Base-by-base conservation (phyloP, 2,797 vertebrate species). In the Sebastes cheni region DNA sequence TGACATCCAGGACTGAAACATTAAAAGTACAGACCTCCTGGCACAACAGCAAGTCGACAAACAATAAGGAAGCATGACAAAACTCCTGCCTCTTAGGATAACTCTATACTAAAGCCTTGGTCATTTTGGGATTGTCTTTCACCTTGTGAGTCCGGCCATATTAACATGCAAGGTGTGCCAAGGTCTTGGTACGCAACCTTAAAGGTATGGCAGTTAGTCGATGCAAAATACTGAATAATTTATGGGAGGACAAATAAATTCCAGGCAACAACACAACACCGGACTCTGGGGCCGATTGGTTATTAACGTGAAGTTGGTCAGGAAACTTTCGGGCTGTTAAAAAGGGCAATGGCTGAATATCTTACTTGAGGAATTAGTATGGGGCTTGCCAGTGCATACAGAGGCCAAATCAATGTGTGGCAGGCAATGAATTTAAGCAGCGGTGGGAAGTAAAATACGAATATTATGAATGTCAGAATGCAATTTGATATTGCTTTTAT, bases 211-310 rank as follows among this genome's bases (percentile, higher is more conserved):
- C 95, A 96, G 94, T 92, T 95, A 96, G 94, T 96, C 95, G 89
- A 96, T 96, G 95, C 92, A 95, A 95, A 95, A 95, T 93, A 92
- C 94, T 96, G 95, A 96, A 96, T 96, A 93, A 96, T 96, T 95
- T 96, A 96, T 96, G 81, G 89, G 91, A 91, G 91, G 89, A 92
- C 92, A 95, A 95, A 95, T 92, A 93, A 94, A 96, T 95, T 96
- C 93, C 87, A 91, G 92, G 89, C 93, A 94, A 94, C 92, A 94
- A 93, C 91, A 93, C 89, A 85, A 88, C 89, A 66, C 62, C 58
- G 67, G 89, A 92, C 93, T 93, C 91, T 86, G 75, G 85, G 93
- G 90, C 92, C 85, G 88, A 89, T 90, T 93, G 92, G 92, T 94
- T 94, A 95, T 96, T 93, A 95, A 89, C 77, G 86, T 65, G 82